Conservation (phyloP, 2,113 vertebrate species). For the Spermophilus dauricus region DNA sequence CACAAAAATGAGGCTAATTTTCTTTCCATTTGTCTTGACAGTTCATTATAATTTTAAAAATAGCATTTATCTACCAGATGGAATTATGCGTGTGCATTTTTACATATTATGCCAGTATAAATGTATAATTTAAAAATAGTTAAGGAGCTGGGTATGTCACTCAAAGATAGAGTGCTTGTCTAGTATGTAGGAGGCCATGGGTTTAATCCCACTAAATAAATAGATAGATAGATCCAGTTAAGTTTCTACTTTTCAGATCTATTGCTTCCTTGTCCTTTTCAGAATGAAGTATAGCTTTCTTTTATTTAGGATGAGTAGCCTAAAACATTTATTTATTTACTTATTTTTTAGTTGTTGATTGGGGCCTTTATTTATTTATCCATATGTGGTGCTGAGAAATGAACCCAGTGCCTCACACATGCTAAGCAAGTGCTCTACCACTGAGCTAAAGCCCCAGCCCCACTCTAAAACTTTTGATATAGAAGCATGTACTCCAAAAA, state of each 20-base stretch:
- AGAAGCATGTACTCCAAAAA: not conserved
- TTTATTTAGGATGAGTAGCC: not conserved
- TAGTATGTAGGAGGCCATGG: not conserved
- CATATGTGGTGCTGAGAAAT: too few species aligned
- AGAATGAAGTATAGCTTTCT: slow-evolving; percentile 41
- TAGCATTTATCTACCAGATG: not conserved
- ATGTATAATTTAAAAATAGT: slow-evolving; percentile 8
- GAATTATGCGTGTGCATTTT: not conserved
- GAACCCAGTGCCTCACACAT: too few species aligned
- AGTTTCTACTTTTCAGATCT: slow-evolving; percentile 19
- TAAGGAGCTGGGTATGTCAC: not conserved
- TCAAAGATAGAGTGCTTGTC: not conserved
- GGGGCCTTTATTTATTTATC: too few species aligned
- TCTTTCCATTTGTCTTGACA: not conserved
- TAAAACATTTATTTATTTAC: not conserved
- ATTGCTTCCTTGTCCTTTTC: not conserved
- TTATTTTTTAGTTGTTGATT: too few species aligned
- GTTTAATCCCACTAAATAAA: not conserved
- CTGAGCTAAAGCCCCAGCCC: too few species aligned
- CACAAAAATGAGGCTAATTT: not conserved
- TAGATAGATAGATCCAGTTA: not conserved
- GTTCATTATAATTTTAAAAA: not conserved
- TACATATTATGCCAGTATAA: not conserved
- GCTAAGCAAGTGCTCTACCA: too few species aligned
- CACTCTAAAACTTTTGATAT: not conserved